Evolutionary conservation across 1,140 invertebrate species (phyloP).

Genomic region (Ostrea edulis): DNA sequence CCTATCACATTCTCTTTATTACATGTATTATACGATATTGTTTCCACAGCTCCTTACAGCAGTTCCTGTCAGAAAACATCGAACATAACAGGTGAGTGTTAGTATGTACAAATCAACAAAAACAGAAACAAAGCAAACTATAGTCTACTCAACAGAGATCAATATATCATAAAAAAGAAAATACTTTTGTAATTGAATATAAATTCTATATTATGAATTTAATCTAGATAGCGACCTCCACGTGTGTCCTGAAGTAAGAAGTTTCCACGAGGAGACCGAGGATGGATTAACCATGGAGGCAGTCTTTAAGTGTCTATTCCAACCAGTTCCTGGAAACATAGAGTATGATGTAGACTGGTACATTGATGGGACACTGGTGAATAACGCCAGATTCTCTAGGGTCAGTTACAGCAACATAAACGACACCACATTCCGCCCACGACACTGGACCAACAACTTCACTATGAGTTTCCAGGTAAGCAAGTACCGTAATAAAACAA

Average conservation of each 20-base stretch:
- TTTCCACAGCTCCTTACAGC: neutral
- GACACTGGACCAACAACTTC: neutral
- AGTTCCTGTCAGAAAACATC: neutral
- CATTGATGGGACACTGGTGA: neutral
- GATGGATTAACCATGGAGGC: neutral
- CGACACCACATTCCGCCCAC: neutral
- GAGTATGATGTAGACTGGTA: neutral
- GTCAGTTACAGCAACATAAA: neutral
- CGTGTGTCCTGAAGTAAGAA: neutral
- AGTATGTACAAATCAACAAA: neutral
- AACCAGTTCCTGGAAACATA: neutral
- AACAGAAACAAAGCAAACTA: no score
- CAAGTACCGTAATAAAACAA: no score
- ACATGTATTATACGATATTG: neutral
- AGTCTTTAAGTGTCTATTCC: constrained; percentile 12
- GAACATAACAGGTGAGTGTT: neutral
- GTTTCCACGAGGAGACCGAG: neutral
- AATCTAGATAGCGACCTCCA: neutral
- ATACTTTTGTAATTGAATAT: no score
- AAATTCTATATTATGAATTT: no score
- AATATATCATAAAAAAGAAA: no score
- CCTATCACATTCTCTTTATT: neutral
- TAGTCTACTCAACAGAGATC: no score
- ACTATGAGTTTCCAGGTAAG: neutral
- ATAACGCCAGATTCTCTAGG: neutral